Conservation (phyloP, 2,797 vertebrate genomes). For the Hyperoplus immaculatus region DNA sequence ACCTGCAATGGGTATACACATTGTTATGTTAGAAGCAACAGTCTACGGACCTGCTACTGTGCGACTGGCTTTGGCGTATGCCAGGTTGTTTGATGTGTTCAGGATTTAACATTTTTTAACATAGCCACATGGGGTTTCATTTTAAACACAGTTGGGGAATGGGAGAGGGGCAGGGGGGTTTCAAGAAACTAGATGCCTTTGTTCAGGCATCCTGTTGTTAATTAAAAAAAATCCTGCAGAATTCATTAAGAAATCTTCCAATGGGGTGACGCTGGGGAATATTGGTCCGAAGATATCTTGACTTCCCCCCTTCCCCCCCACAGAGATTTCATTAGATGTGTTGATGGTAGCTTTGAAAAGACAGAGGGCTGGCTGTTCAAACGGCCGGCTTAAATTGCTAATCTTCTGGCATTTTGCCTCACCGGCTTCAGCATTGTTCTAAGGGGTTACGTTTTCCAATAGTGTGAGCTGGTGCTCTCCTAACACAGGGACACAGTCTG, state of each 20-base stretch:
- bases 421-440: constrained; percentile 40
- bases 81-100: constrained; percentile 10
- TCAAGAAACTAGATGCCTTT: constrained; percentile 37
- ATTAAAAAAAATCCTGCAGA: constrained; percentile 1
- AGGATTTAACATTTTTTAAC: constrained; percentile 13
- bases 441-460: constrained; percentile 49
- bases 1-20: constrained; percentile 82
- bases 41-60: background rate
- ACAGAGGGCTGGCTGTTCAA: constrained; percentile 57
- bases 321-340: constrained; percentile 61
- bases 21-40: constrained; percentile 36
- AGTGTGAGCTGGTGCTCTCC: constrained; percentile 21
- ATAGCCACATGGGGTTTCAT: constrained; percentile 12
- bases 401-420: constrained; percentile 57
- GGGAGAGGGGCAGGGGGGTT: background rate
- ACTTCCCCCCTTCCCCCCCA: constrained; percentile 12
- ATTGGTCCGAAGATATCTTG: constrained; percentile 17
- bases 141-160: constrained; percentile 21
- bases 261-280: constrained; percentile 19
- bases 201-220: constrained; percentile 33
- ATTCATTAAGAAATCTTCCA: constrained; percentile 48
- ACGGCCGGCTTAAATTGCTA: constrained; percentile 55
- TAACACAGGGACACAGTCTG: constrained; percentile 40
- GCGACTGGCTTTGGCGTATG: constrained; percentile 9
- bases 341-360: constrained; percentile 39